Base-by-base conservation (phyloP, 2,888 invertebrate genomes). In the Ceratothoa steindachneri region DNA sequence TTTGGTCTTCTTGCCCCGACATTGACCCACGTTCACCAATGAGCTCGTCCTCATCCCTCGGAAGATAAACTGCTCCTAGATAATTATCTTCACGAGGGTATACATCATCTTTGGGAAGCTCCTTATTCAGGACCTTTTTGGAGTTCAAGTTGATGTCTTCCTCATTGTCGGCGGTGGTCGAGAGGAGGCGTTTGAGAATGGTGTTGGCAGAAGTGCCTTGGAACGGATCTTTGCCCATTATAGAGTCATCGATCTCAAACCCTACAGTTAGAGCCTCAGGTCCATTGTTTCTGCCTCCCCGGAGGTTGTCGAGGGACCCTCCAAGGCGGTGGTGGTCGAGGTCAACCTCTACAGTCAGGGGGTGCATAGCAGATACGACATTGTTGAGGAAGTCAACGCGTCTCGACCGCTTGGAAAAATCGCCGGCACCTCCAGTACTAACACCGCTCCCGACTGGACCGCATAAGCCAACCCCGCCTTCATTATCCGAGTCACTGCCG, bases 401-500 rank as follows among this genome's bases (percentile, higher is more conserved):
- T 0, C 55, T 55, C 15, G 15, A 15, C 19, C 55, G 55, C 19
- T 55, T 55, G 7, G 55, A 12, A 19, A 55, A 55, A 22, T 55
- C 55, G 7, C 55, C 55, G 19, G 5, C 41, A 27, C 30, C 30
- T 15, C 71, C 65, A 7, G 67, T 53, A 15, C 76, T 76, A 53
- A 72, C 69, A 65, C 76, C 79, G 65, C 79, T 79, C 72, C 76
- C 79, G 66, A 19, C 66, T 65, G 12, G 74, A 31, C 22, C 73
- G 69, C 2, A 72, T n/a, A n/a, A n/a, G n/a, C n/a, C n/a, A n/a
- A n/a, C n/a, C n/a, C n/a, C 41, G 22, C 30, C 30, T 15, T 73
- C 65, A 7, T 71, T 53, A 15, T 79, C 79, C 31, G 72, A 69
- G 67, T 79, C 79, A 67, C 79, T 79, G 74, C 76, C 79, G 66